Conservation (phyloP, 2,113 vertebrate genomes). For the Mustelus asterias region DNA sequence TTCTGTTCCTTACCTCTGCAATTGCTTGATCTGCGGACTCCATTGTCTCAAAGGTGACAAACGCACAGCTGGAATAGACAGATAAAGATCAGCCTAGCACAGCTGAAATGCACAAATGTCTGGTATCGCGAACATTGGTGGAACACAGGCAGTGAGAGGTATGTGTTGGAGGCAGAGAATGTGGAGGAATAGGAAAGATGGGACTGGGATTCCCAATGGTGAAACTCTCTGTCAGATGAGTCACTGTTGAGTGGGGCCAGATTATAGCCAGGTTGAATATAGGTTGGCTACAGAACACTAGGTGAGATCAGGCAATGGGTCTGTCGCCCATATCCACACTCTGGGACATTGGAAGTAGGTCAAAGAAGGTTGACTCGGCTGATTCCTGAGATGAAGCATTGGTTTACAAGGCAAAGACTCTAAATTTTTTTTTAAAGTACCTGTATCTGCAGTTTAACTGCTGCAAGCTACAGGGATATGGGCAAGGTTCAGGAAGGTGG, state of each 20-base stretch:
- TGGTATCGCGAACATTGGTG: background rate
- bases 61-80: conserved; percentile 67
- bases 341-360: background rate
- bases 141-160: background rate
- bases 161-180: background rate
- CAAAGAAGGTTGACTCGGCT: background rate
- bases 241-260: background rate
- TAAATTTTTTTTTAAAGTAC: no score
- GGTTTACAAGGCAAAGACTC: background rate
- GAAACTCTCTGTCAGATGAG: background rate
- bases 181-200: background rate
- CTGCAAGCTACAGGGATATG: no score
- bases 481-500: no score
- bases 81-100: background rate
- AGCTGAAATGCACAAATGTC: background rate
- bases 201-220: background rate
- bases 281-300: background rate
- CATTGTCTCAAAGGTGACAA: conserved; percentile 88
- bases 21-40: conserved; percentile 84
- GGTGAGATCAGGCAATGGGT: background rate
- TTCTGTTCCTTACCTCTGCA: conserved; percentile 62
- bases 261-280: background rate
- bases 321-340: background rate
- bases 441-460: no score
- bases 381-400: background rate